A percentile compares a stretch with the other conserved stretches of the same genome.
Evolutionary conservation across 2,888 invertebrate species (phyloP).

Genomic region (Ophioninae sp.): DNA sequence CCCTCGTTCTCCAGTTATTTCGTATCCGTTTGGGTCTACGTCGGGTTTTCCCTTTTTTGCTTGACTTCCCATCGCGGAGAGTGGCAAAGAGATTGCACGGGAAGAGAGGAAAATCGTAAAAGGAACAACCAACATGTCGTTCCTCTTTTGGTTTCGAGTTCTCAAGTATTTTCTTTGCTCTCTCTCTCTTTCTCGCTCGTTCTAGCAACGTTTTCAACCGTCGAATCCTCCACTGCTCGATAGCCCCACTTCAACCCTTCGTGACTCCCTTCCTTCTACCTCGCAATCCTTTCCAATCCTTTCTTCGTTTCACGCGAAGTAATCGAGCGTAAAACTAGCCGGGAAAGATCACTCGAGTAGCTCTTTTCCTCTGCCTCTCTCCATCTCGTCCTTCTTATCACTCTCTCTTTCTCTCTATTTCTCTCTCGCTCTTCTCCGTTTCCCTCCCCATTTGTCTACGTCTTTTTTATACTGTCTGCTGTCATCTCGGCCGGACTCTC

Average conservation of each 20-base stretch:
- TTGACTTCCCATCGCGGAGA: slow-evolving; percentile 29
- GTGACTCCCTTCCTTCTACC: slow-evolving; percentile 63
- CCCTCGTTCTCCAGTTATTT: slow-evolving; percentile 47
- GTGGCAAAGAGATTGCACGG: slow-evolving; percentile 36
- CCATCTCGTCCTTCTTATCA: slow-evolving; percentile 31
- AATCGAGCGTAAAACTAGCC: slow-evolving; percentile 79
- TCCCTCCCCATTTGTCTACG: not conserved
- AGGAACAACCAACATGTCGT: slow-evolving; percentile 40
- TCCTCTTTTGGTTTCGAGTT: slow-evolving; percentile 30
- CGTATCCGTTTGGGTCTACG: slow-evolving; percentile 40
- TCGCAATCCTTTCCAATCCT: slow-evolving; percentile 76
- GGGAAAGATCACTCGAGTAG: slow-evolving; percentile 71
- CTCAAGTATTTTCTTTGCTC: slow-evolving; percentile 35
- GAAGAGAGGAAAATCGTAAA: slow-evolving; percentile 6
- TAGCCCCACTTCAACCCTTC: slow-evolving; percentile 46
- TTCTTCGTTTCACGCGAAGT: slow-evolving; percentile 75
- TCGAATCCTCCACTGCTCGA: slow-evolving; percentile 43
- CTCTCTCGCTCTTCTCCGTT: not conserved
- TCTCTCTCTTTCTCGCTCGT: slow-evolving; percentile 20
- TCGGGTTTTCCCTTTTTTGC: slow-evolving; percentile 43
- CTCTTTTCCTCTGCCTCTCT: slow-evolving; percentile 1
- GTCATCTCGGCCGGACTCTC: not conserved
- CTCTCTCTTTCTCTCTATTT: slow-evolving; percentile 1
- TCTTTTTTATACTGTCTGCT: not conserved
- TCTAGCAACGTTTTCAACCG: slow-evolving; percentile 42